phyloP scores from a whole-genome alignment of 30 jellyfish, hydroid and myxozoan genomes.

The Hydra vulgaris region DNA sequence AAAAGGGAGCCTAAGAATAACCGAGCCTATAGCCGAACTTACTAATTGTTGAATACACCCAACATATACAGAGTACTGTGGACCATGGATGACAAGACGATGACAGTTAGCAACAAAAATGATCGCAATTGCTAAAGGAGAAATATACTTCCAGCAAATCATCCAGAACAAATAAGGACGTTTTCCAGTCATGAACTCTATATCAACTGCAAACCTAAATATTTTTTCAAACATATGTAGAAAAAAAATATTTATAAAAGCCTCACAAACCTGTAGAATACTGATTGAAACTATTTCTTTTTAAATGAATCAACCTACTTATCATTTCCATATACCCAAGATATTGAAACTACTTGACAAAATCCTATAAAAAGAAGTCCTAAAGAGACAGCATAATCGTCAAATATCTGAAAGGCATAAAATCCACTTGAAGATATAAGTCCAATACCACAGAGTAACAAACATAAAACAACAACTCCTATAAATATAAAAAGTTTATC shows the following conservation, averaged over 20 bases:
- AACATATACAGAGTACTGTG: slow-evolving; percentile 67
- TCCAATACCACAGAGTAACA: slow-evolving; percentile 71
- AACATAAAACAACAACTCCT: slow-evolving; percentile 56
- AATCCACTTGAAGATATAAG: slow-evolving; percentile 72
- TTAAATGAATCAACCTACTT: too few species aligned
- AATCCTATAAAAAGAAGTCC: slow-evolving; percentile 73
- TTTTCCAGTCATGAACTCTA: slow-evolving; percentile 83
- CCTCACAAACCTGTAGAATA: too few species aligned
- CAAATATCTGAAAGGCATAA: slow-evolving; percentile 77
- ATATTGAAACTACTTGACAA: slow-evolving; percentile 62
- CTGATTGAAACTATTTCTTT: too few species aligned
- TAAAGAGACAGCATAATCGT: slow-evolving; percentile 69
- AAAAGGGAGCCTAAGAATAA: too few species aligned
- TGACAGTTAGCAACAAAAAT: slow-evolving; percentile 60
- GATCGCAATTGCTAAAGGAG: slow-evolving; percentile 76
- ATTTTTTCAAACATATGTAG: too few species aligned
- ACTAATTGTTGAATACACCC: slow-evolving; percentile 52
- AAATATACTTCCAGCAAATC: slow-evolving; percentile 91
- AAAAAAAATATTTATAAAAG: too few species aligned
- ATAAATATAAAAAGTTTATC: neutral
- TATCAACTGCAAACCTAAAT: slow-evolving; percentile 65
- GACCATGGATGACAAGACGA: slow-evolving; percentile 36
- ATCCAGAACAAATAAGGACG: slow-evolving; percentile 81
- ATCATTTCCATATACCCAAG: slow-evolving; percentile 93
- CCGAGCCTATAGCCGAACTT: too few species aligned